Evolutionary conservation across 2,888 invertebrate species (phyloP).

Genomic region (Euzophera pinguis): DNA sequence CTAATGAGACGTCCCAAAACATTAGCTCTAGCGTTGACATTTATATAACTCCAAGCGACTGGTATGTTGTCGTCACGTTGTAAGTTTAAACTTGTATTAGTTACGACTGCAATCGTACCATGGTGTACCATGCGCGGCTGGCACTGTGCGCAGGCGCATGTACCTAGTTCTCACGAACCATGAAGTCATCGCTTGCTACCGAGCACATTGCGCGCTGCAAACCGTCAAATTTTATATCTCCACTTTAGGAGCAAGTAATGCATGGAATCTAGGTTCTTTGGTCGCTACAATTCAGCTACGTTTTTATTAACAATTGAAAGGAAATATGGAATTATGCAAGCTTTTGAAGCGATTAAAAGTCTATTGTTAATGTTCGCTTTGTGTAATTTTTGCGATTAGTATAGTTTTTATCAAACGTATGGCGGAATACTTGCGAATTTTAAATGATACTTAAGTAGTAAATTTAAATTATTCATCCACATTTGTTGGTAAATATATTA

Average conservation of each 20-base stretch:
- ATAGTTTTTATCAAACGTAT: slow-evolving; percentile 2
- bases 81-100: slow-evolving; percentile 1
- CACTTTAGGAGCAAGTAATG: neutral
- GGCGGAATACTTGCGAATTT: neutral
- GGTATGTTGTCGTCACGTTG: slow-evolving; percentile 1
- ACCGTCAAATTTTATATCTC: neutral
- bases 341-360: slow-evolving; percentile 8
- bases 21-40: neutral
- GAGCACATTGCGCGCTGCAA: neutral
- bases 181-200: neutral
- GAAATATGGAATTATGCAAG: slow-evolving; percentile 26
- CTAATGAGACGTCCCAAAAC: neutral
- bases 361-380: slow-evolving; percentile 9
- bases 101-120: slow-evolving; percentile 35
- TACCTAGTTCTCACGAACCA: neutral
- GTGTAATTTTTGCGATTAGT: neutral
- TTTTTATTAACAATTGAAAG: slow-evolving; percentile 38
- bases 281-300: neutral
- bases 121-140: slow-evolving; percentile 62
- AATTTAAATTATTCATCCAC: neutral
- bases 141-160: slow-evolving; percentile 43
- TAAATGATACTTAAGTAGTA: no score
- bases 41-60: neutral
- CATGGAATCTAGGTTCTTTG: neutral
- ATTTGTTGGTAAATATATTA: no score